Evolutionary conservation across 2,888 invertebrate genomes (phyloP).

Genomic region (Candidula unifasciata): DNA sequence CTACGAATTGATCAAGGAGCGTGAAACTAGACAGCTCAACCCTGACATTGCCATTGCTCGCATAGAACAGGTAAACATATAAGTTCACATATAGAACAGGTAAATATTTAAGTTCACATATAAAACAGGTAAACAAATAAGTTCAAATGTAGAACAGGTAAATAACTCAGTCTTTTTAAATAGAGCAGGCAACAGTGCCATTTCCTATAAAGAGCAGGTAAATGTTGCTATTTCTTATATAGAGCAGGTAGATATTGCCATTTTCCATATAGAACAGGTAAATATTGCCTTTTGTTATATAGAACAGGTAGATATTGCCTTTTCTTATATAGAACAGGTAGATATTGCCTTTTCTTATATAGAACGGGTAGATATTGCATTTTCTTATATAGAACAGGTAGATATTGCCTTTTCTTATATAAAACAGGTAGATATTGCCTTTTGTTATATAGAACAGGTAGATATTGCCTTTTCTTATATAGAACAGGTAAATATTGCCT

Average conservation of each 20-base stretch:
- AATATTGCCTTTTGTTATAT: background rate
- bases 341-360: background rate
- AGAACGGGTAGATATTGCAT: background rate
- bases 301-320: background rate
- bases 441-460: too few relatives aligned
- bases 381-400: too few relatives aligned
- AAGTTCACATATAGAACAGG: background rate
- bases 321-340: background rate
- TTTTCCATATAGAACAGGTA: background rate
- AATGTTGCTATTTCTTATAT: too few relatives aligned
- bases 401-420: too few relatives aligned
- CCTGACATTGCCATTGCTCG: conserved; percentile 88
- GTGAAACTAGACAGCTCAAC: conserved; percentile 85
- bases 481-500: background rate
- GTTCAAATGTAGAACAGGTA: background rate
- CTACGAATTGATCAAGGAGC: conserved; percentile 90
- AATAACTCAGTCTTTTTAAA: too few relatives aligned
- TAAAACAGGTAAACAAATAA: background rate
- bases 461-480: too few relatives aligned
- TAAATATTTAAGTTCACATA: background rate
- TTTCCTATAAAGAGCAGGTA: too few relatives aligned
- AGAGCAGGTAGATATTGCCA: too few relatives aligned
- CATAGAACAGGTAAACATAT: conserved; percentile 85
- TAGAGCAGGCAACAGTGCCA: too few relatives aligned
- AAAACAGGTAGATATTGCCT: too few relatives aligned